Evolutionary conservation across 2,888 invertebrate genomes (phyloP), one percentile per base, ranked within the genome.

Genomic region (Catocala sponsa): DNA sequence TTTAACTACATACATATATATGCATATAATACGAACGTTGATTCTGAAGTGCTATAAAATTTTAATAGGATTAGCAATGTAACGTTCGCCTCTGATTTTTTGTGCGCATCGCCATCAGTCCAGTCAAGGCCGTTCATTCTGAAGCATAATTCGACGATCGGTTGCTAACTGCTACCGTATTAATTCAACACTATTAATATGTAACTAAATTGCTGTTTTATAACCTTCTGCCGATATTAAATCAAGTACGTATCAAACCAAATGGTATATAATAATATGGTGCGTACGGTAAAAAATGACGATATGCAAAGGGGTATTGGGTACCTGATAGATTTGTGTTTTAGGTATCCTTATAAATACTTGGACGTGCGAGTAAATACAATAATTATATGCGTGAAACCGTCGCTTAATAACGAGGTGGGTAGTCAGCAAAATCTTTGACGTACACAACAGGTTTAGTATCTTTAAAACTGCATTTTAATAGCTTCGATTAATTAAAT

Each of bases 41-140:
- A 50, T 44, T 48, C 35, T 57, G 41, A 48, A 15, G 25, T 47
- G 52, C 52, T 50, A 6, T 65, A 54, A 48, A 51, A 49, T 46
- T 60, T 56, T 61, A 63, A 58, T 70, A 67, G 63, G 33, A 50
- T 69, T 63, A 60, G 55, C 68, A 79, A 76, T 72, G 72, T 68
- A 67, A 46, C 58, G 64, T 52, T 78, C 58, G 69, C 68, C 52
- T 59, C 48, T n/a, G 51, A 58, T 79, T 80, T 82, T 82, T 80
- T 75, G 68, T 63, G 64, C 68, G 51, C 63, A 59, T 70, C 68
- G 61, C 66, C 70, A 70, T 73, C 68, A 74, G 76, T 68, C 51
- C 71, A 84, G 85, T 88, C 89, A 90, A 90, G 90, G 90, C 74
- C 87, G 83, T 80, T 75, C 55, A 54, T 65, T 66, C 66, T 65